Evolutionary conservation across 2,888 invertebrate genomes (phyloP), one percentile per base, ranked within the genome.

Genomic region (Biston stratarius): DNA sequence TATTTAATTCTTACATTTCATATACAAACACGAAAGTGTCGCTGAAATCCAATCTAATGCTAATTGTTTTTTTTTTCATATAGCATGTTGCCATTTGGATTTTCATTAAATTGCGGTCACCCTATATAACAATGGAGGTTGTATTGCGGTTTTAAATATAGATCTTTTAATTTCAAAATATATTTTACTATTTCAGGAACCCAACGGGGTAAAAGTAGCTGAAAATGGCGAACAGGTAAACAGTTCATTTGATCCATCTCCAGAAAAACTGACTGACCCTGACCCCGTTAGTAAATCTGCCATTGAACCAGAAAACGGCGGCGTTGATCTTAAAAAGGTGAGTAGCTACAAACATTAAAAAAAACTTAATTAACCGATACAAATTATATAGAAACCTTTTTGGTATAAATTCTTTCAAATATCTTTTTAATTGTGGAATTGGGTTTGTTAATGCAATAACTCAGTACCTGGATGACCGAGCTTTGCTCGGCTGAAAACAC

Each of bases 201-300:
- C 76, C 59, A 74, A 76, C 59, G 74, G 74, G 61, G 71, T 71
- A 6, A 75, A 74, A 33, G 71, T 65, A 10, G 70, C 73, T 62
- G 80, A 82, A 65, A 78, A 76, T 67, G 78, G 77, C 34, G 76
- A 72, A 58, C 73, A 73, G 34, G 76, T 77, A 15, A 84, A 83
- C 65, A 67, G 49, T 51, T 80, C 74, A 8, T 82, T 82, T 61
- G 81, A 81, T 42, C 72, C 77, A 38, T 67, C 77, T 11, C 83
- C 84, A 1, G 83, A 85, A 73, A 71, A 75, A 15, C 65, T 65
- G n/a, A 60, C 57, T n/a, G 42, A 40, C n/a, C 33, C 63, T 12
- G 70, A 70, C 58, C 48, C 56, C 11, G 36, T 52, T n/a, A 45
- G 49, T 24, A 62, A 69, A 45, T 15, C 49, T 44, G 64, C 42